Base-by-base conservation (phyloP, 2,797 vertebrate species). In the Staurois parvus region DNA sequence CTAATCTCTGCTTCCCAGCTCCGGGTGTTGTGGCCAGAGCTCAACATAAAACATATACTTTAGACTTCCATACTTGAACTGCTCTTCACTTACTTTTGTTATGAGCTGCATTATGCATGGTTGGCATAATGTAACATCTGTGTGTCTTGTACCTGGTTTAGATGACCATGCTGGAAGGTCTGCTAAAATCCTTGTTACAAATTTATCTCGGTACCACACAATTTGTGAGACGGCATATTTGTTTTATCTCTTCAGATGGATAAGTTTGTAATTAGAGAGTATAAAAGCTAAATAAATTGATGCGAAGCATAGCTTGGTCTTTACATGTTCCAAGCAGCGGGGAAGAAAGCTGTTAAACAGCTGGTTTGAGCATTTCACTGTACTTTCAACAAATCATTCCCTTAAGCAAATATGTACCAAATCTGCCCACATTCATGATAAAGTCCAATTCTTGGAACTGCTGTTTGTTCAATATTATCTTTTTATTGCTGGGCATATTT, bases 361-460 rank as follows among this genome's bases (percentile, higher is more conserved):
- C 66, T 84, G 74, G 40, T 72, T 84, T 42, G 6, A 42, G 4
- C 48, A 42, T 78, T 72, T 84, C 32, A 72, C 52, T 24, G 70
- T 84, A 42, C 69, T 77, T 81, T 84, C 45, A 84, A n/a, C 42
- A 84, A 62, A 62, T 72, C 48, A 62, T 24, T 81, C 9, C 42
- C 77, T 64, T 73, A 73, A 82, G 52, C 70, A 76, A 75, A 75
- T 67, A 67, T 76, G 48, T 70, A 40, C 64, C 6, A 81, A 56
- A 34, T 69, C 19, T 69, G 66, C 29, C 42, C 42, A 34, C 21
- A 28, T 15, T 56, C 42, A 64, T 42, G 34, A 72, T 73, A 26
- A 62, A 62, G 21, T 73, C 45, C 48, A 37, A 6, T 12, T 9
- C 32, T 29, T 3, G 24, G 72, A 30, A 28, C 52, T 72, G 32